These are phyloP conservation scores for Oryzias sinensis DNA, from an alignment of 2,797 vertebrate genomes.

Conservation along the genomic window DNA sequence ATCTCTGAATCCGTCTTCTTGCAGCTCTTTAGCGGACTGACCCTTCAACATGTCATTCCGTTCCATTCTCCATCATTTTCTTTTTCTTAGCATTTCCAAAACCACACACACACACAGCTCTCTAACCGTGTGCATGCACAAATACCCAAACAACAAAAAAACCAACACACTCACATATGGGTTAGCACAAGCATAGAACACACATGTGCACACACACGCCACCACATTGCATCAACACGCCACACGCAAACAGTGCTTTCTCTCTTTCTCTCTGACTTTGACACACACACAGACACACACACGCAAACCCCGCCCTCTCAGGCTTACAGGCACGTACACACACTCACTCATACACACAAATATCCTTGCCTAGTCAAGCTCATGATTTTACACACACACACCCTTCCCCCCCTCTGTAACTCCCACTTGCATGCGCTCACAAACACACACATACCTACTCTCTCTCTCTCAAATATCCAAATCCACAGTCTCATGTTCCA, in stretches of 20 bases:
- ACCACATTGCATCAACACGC: conserved; percentile 19
- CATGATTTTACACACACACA: conserved; percentile 60
- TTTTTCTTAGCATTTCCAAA: conserved; percentile 46
- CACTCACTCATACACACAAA: conserved; percentile 59
- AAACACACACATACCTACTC: conserved; percentile 38
- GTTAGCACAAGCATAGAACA: conserved; percentile 44
- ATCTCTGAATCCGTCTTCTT: conserved; percentile 47
- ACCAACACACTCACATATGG: conserved; percentile 63
- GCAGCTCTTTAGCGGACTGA: conserved; percentile 47
- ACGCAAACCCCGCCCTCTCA: conserved; percentile 42
- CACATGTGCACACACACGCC: conserved; percentile 28
- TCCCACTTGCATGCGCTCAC: conserved; percentile 38
- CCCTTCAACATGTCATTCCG: conserved; percentile 41
- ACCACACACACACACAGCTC: conserved; percentile 41
- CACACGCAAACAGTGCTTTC: conserved; percentile 37
- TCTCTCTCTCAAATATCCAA: conserved; percentile 70
- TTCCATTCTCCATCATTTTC: conserved; percentile 52
- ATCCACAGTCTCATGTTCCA: conserved; percentile 76
- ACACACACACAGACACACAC: conserved; percentile 25
- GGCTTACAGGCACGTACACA: conserved; percentile 51
- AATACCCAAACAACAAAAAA: conserved; percentile 63
- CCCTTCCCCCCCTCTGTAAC: conserved; percentile 49
- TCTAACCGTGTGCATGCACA: conserved; percentile 59
- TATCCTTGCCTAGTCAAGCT: conserved; percentile 66
- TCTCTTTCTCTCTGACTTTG: conserved; percentile 22